Percentiles rank a stretch among this genome's conserved stretches.
Evolutionary conservation across 2,888 invertebrate species (phyloP).

Genomic region (Tipula confusa): DNA sequence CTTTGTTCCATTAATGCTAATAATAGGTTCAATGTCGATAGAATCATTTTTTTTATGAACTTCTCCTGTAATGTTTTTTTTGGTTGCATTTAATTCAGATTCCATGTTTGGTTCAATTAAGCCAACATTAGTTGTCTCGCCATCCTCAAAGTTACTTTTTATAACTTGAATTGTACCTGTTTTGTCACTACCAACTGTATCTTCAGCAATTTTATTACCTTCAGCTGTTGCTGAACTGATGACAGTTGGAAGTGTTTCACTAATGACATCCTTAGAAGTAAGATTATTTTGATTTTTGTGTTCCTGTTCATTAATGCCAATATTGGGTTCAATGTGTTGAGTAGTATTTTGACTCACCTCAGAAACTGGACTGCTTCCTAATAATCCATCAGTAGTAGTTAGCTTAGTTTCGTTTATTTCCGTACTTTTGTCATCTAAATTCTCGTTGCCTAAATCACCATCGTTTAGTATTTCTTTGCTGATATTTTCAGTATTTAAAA

Average conservation of each 20-base stretch:
- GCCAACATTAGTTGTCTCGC: too few species aligned
- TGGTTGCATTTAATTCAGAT: too few species aligned
- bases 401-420: neutral
- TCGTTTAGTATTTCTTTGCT: neutral
- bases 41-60: too few species aligned
- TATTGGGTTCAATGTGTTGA: neutral
- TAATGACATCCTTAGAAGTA: too few species aligned
- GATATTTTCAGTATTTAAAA: neutral
- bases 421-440: neutral
- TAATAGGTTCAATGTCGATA: too few species aligned
- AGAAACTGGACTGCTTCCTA: neutral
- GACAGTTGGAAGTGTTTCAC: too few species aligned
- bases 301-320: neutral
- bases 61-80: too few species aligned
- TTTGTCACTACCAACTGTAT: neutral
- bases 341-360: neutral
- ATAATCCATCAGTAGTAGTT: neutral
- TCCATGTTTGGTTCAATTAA: too few species aligned
- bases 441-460: neutral
- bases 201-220: neutral
- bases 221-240: too few species aligned
- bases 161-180: neutral
- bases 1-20: too few species aligned
- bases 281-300: too few species aligned
- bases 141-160: neutral